phyloP scores from a whole-genome alignment of 2,113 vertebrate species.

The Corydoras maculifer region DNA sequence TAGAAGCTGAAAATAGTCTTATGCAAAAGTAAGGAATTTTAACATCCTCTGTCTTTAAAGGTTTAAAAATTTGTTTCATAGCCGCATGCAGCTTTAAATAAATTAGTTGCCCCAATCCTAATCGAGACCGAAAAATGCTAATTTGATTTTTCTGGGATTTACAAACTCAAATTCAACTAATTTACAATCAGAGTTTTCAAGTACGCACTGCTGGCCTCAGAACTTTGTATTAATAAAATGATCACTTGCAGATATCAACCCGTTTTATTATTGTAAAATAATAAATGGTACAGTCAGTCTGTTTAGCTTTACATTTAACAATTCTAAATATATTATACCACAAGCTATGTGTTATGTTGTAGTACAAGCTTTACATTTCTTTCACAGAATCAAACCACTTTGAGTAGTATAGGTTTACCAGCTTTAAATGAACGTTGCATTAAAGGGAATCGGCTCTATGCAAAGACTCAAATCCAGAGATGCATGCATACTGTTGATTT shows the following conservation, averaged over 20 bases:
- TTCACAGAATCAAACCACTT: constrained; percentile 38
- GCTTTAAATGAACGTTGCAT: constrained; percentile 25
- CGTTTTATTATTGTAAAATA: constrained; percentile 32
- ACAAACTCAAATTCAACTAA: too few species aligned
- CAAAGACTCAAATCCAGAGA: constrained; percentile 23
- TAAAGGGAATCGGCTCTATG: constrained; percentile 41
- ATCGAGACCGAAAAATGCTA: too few species aligned
- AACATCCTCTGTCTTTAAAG: too few species aligned
- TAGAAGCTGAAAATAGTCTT: too few species aligned
- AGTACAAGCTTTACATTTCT: constrained; percentile 38
- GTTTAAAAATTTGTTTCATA: too few species aligned
- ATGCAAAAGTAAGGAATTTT: too few species aligned
- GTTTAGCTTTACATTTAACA: constrained; percentile 25
- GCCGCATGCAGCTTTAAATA: too few species aligned
- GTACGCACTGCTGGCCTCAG: too few species aligned
- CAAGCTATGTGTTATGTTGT: constrained; percentile 20
- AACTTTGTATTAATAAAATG: constrained; percentile 4
- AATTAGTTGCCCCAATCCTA: too few species aligned
- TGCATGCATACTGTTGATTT: constrained; percentile 31
- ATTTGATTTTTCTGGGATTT: too few species aligned
- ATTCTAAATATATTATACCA: constrained; percentile 17
- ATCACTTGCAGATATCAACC: not conserved
- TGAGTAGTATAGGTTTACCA: constrained; percentile 26
- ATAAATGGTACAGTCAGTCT: constrained; percentile 29
- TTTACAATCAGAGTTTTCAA: too few species aligned